Evolutionary conservation across 2,888 invertebrate genomes (phyloP).

Genomic region (Buathra laborator): DNA sequence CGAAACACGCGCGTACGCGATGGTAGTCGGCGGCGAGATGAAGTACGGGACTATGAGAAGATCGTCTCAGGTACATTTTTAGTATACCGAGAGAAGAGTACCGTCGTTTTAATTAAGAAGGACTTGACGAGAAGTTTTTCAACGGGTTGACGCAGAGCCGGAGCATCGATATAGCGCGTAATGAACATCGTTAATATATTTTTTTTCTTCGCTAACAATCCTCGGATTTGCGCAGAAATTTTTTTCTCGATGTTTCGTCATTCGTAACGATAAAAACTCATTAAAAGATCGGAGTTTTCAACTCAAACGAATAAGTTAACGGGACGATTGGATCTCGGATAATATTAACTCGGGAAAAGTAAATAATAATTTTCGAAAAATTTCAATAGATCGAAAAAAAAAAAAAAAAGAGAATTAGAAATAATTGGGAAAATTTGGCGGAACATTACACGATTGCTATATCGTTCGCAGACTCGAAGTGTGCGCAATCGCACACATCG

Average conservation of each 20-base stretch:
- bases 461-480: not conserved
- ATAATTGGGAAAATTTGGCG: not conserved
- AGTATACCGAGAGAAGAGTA: conserved; percentile 1
- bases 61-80: conserved; percentile 38
- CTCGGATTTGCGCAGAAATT: not conserved
- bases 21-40: not conserved
- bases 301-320: too few relatives aligned
- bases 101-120: conserved; percentile 3
- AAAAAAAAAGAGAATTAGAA: not conserved
- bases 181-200: not conserved
- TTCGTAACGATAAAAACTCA: too few relatives aligned
- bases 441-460: not conserved
- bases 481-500: conserved; percentile 64
- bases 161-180: not conserved
- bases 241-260: too few relatives aligned
- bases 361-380: too few relatives aligned
- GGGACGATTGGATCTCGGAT: too few relatives aligned
- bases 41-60: conserved; percentile 20
- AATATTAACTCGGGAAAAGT: too few relatives aligned
- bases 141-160: not conserved
- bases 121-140: not conserved
- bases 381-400: too few relatives aligned
- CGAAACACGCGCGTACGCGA: conserved; percentile 1
- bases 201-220: not conserved
- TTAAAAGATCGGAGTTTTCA: too few relatives aligned